phyloP scores from a whole-genome alignment of 2,888 invertebrate species.

The Brachyopa scutellaris region DNA sequence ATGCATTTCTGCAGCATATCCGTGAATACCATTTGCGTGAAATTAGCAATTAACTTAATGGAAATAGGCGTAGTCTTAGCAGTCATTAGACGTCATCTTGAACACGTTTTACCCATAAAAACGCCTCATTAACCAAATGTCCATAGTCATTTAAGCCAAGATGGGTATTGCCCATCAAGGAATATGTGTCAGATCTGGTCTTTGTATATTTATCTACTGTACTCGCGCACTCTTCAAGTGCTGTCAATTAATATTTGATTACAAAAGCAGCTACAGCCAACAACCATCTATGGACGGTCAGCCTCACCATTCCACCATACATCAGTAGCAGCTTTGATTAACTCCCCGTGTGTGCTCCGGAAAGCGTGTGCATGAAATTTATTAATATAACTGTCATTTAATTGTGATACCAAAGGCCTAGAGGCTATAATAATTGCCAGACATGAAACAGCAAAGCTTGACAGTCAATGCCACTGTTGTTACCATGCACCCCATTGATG shows the following conservation, averaged over 20 bases:
- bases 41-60: conserved; percentile 47
- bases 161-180: conserved; percentile 52
- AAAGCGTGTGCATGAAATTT: conserved; percentile 48
- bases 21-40: conserved; percentile 42
- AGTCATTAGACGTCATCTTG: conserved; percentile 23
- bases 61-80: conserved; percentile 24
- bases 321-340: conserved; percentile 30
- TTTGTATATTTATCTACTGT: neutral
- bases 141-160: conserved; percentile 45
- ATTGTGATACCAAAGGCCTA: conserved; percentile 44
- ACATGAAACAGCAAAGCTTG: conserved; percentile 41
- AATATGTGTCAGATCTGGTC: conserved; percentile 53
- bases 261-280: conserved; percentile 53
- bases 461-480: conserved; percentile 11
- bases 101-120: conserved; percentile 53
- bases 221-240: conserved; percentile 2
- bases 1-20: conserved; percentile 15
- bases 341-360: conserved; percentile 15
- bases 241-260: conserved; percentile 69
- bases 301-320: conserved; percentile 18
- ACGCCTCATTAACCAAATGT: conserved; percentile 52
- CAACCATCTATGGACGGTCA: conserved; percentile 51
- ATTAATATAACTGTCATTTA: conserved; percentile 67
- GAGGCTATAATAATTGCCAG: conserved; percentile 56
- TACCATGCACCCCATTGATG: neutral